A percentile compares a stretch with the other conserved stretches of the same genome.
phyloP scores from a whole-genome alignment of 53 echinoderm and acorn worm genomes.

The Stichopus horrens region DNA sequence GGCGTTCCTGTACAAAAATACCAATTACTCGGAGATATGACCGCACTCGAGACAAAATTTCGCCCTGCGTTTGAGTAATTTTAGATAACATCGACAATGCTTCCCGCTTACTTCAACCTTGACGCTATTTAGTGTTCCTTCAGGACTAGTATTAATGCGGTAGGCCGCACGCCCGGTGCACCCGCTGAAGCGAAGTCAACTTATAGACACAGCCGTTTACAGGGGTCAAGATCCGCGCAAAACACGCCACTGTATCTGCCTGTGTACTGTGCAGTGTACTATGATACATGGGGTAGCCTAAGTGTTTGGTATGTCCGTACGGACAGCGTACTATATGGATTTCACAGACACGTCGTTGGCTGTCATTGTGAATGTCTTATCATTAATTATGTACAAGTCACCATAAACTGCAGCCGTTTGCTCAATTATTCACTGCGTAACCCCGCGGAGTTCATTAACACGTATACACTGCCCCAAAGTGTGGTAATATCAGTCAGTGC shows the following conservation, averaged over 20 bases:
- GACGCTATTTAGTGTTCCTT: not conserved
- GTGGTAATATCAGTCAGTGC: not conserved
- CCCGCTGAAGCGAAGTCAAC: not conserved
- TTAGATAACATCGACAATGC: not conserved
- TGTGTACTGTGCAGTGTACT: not conserved
- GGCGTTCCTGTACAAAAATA: not conserved
- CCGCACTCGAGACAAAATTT: not conserved
- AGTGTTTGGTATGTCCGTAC: not conserved
- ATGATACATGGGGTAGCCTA: not conserved
- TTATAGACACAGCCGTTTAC: not conserved
- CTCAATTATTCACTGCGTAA: constrained; percentile 5
- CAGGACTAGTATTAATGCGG: not conserved
- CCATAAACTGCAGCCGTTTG: constrained; percentile 9
- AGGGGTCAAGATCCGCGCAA: not conserved
- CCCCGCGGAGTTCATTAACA: constrained; percentile 8
- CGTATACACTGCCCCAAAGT: not conserved
- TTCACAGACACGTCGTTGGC: not conserved
- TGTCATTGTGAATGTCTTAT: not conserved
- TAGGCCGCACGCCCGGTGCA: not conserved
- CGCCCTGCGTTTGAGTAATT: not conserved
- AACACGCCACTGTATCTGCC: not conserved
- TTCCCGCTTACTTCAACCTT: constrained; percentile 3
- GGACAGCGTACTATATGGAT: not conserved
- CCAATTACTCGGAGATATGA: not conserved
- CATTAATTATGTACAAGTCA: not conserved